Conservation (phyloP, 2,113 vertebrate species). For the Echinops telfairi region DNA sequence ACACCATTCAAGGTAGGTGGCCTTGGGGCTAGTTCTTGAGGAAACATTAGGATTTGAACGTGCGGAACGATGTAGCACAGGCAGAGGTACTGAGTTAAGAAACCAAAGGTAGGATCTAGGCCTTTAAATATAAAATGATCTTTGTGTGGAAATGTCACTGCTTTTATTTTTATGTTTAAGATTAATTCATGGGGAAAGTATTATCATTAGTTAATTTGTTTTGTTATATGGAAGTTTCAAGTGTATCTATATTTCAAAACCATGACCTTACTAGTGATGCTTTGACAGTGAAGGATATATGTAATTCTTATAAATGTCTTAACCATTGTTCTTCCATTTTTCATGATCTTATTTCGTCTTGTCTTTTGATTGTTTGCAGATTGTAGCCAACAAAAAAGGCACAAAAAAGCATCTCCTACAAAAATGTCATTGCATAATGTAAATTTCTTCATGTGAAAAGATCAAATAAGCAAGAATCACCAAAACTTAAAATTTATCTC, state of each 20-base stretch:
- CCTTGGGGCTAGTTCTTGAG: not conserved
- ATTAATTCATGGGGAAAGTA: not conserved
- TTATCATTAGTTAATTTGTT: not conserved
- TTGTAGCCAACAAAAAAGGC: not conserved
- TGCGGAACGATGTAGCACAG: not conserved
- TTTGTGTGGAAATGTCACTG: not conserved
- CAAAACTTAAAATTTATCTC: constrained; percentile 40
- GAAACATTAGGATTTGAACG: not conserved
- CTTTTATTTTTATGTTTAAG: not conserved
- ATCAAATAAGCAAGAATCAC: constrained; percentile 42
- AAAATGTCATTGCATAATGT: not conserved
- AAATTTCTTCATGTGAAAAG: not conserved
- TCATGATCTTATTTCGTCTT: not conserved
- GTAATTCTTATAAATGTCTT: not conserved
- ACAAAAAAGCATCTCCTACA: not conserved
- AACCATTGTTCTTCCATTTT: not conserved
- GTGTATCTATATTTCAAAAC: not conserved
- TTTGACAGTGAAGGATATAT: not conserved
- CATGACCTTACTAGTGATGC: not conserved
- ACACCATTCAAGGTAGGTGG: not conserved
- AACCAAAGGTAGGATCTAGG: not conserved
- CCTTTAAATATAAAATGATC: constrained; percentile 1
- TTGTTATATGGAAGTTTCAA: not conserved
- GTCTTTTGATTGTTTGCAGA: not conserved
- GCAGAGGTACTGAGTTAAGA: not conserved